Conservation (phyloP, 64 coral and sea anemone genomes). For the Pocillopora verrucosa region DNA sequence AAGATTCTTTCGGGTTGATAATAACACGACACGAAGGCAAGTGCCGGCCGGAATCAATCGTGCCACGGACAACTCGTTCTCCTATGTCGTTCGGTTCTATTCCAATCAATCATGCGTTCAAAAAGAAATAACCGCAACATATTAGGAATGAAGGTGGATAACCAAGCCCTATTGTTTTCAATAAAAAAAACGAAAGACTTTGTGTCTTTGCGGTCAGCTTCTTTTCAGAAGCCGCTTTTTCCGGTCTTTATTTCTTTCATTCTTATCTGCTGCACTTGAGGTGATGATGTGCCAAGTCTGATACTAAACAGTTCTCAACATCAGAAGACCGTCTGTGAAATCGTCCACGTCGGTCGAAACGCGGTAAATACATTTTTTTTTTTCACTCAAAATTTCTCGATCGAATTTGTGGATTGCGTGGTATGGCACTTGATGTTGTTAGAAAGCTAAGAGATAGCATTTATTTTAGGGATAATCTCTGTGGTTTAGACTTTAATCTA, state of each 20-base stretch:
- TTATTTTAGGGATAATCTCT: conserved; percentile 6
- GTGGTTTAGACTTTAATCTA: conserved; percentile 24
- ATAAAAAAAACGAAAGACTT: neutral
- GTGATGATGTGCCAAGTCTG: conserved; percentile 10
- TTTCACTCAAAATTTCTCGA: neutral
- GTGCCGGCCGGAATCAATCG: neutral
- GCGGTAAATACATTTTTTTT: neutral
- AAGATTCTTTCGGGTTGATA: neutral
- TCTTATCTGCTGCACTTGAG: conserved; percentile 7
- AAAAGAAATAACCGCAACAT: conserved; percentile 20
- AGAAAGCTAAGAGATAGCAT: neutral
- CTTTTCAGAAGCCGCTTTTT: conserved; percentile 3
- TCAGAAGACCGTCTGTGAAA: neutral
- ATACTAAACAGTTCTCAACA: conserved; percentile 7
- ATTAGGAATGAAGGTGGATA: neutral
- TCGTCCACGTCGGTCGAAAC: neutral
- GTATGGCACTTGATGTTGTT: neutral
- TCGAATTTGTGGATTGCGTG: neutral
- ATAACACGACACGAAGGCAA: neutral
- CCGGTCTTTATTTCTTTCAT: conserved; percentile 22
- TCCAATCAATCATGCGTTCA: neutral
- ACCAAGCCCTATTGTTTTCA: neutral
- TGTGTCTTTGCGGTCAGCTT: neutral
- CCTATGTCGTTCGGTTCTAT: neutral
- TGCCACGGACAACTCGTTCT: neutral